Evolutionary conservation across 2,888 invertebrate species (phyloP).

Genomic region (Drosophila borealis): DNA sequence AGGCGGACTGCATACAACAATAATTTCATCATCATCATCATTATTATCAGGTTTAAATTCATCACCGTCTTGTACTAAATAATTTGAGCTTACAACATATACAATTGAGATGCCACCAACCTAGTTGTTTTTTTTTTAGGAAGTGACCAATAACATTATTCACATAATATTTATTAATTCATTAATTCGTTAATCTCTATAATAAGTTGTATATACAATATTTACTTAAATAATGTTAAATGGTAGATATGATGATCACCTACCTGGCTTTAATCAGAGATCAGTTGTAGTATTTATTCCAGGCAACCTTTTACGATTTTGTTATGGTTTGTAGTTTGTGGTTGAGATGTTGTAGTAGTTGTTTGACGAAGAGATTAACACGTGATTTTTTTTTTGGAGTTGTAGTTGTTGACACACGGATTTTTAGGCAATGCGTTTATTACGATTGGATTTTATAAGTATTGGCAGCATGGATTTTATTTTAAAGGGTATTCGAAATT

Average conservation of each 20-base stretch:
- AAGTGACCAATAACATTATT: slow-evolving; percentile 27
- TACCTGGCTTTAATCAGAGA: slow-evolving; percentile 83
- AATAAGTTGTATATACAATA: slow-evolving; percentile 5
- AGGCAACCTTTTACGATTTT: slow-evolving; percentile 84
- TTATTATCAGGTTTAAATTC: slow-evolving; percentile 21
- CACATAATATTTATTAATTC: slow-evolving; percentile 16
- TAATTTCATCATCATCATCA: slow-evolving; percentile 62
- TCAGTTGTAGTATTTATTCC: slow-evolving; percentile 85
- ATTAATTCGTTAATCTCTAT: background rate
- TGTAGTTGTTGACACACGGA: slow-evolving; percentile 81
- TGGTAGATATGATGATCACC: slow-evolving; percentile 57
- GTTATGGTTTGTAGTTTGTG: slow-evolving; percentile 69
- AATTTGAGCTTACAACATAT: slow-evolving; percentile 41
- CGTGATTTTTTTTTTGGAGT: slow-evolving; percentile 72
- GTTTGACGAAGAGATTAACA: slow-evolving; percentile 84
- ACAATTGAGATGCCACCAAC: slow-evolving; percentile 53
- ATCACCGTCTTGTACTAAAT: slow-evolving; percentile 25
- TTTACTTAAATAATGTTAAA: slow-evolving; percentile 16
- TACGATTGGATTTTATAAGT: slow-evolving; percentile 55
- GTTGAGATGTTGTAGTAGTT: slow-evolving; percentile 74
- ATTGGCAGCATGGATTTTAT: slow-evolving; percentile 76
- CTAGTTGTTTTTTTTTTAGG: slow-evolving; percentile 49
- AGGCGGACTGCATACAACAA: slow-evolving; percentile 67
- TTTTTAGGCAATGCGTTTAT: slow-evolving; percentile 68
- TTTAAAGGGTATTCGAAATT: slow-evolving; percentile 64